Evolutionary conservation across 2,888 invertebrate species (phyloP).

Genomic region (Hirtodrosophila confusa): DNA sequence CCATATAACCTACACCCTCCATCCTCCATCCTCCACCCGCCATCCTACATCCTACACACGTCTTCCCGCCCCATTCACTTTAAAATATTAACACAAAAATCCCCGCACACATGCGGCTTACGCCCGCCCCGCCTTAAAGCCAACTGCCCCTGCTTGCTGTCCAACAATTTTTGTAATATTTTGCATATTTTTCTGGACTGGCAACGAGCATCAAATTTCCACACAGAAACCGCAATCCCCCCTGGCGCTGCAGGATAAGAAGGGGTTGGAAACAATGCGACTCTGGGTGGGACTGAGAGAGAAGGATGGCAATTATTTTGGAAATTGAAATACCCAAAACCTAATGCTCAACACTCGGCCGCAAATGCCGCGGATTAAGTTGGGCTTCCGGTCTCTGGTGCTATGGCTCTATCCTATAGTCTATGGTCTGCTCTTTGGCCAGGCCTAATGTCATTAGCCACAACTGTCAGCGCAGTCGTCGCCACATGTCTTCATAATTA

Average conservation of each 20-base stretch:
- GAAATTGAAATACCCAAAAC: conserved; percentile 41
- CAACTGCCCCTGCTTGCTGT: conserved; percentile 4
- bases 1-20: not conserved
- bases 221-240: conserved; percentile 43
- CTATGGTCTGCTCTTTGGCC: conserved; percentile 20
- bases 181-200: conserved; percentile 46
- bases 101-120: conserved; percentile 50
- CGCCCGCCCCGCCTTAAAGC: conserved; percentile 20
- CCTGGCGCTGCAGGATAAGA: conserved; percentile 2
- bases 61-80: not conserved
- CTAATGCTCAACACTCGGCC: conserved; percentile 57
- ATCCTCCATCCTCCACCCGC: not conserved
- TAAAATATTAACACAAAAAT: conserved; percentile 47
- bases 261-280: conserved; percentile 18
- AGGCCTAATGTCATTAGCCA: conserved; percentile 69
- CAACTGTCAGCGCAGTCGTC: conserved; percentile 64
- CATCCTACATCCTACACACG: not conserved
- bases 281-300: not conserved
- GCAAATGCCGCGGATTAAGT: conserved; percentile 70
- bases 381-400: conserved; percentile 48
- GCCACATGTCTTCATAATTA: conserved; percentile 78
- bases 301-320: conserved; percentile 17
- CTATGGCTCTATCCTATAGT: conserved; percentile 6
- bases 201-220: conserved; percentile 28
- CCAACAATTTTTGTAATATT: conserved; percentile 51